Evolutionary conservation across 2,888 invertebrate species (phyloP).

Genomic region (Papilio elwesi): DNA sequence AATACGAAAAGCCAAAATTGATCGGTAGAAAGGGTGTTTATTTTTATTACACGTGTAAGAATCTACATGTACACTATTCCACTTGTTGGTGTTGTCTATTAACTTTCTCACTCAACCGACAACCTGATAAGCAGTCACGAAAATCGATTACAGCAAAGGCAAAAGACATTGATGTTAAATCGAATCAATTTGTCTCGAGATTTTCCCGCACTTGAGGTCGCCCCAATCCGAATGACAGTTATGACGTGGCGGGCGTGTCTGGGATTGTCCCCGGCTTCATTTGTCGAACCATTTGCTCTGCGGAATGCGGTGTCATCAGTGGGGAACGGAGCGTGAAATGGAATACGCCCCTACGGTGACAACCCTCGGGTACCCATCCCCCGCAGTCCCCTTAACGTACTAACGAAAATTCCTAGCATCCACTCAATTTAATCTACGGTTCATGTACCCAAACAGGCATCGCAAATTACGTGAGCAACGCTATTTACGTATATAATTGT

Average conservation of each 20-base stretch:
- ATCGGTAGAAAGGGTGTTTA: no score
- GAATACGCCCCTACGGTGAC: slow-evolving; percentile 80
- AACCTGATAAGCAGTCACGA: slow-evolving; percentile 30
- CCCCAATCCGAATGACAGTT: slow-evolving; percentile 71
- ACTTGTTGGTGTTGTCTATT: not conserved
- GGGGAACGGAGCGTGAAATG: slow-evolving; percentile 81
- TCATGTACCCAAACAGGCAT: slow-evolving; percentile 41
- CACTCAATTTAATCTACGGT: slow-evolving; percentile 53
- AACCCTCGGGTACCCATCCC: slow-evolving; percentile 58
- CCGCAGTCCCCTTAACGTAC: slow-evolving; percentile 65
- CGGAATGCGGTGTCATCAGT: slow-evolving; percentile 83
- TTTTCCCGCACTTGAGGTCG: slow-evolving; percentile 52
- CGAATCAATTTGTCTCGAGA: slow-evolving; percentile 72
- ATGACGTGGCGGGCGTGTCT: slow-evolving; percentile 79
- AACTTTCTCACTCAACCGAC: slow-evolving; percentile 1
- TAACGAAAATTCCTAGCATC: slow-evolving; percentile 75
- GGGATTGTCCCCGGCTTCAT: slow-evolving; percentile 77
- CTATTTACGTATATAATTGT: slow-evolving; percentile 20
- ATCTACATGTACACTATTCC: not conserved
- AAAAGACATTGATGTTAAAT: slow-evolving; percentile 58
- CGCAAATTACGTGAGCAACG: slow-evolving; percentile 32
- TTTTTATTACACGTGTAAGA: not conserved
- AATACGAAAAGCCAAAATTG: no score
- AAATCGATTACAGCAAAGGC: slow-evolving; percentile 43
- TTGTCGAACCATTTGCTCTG: slow-evolving; percentile 81